A percentile compares a stretch with the other conserved stretches of the same genome.
phyloP scores from a whole-genome alignment of 2,797 vertebrate species.

The Erethizon dorsatum region DNA sequence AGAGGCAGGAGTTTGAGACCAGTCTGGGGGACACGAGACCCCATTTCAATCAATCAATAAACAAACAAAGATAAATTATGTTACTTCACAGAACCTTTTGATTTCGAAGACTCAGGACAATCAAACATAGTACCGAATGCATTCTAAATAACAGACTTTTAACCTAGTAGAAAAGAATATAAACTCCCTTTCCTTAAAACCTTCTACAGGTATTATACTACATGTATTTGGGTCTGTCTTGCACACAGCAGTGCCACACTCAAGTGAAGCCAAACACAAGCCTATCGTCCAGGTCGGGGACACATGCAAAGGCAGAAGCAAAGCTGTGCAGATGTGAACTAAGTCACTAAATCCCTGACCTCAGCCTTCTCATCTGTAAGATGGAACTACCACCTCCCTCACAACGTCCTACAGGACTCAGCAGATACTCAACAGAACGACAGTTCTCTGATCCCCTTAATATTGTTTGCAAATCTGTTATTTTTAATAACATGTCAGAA shows the following conservation, averaged over 20 bases:
- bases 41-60: background rate
- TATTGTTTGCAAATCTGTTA: conserved; percentile 31
- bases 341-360: background rate
- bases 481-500: conserved; percentile 38
- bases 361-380: background rate
- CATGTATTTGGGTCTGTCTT: background rate
- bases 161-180: background rate
- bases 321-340: background rate
- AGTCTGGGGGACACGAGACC: background rate
- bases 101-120: conserved; percentile 5
- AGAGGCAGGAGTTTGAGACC: background rate
- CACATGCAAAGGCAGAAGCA: background rate
- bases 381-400: background rate
- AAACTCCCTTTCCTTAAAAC: background rate
- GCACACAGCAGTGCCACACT: background rate
- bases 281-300: background rate
- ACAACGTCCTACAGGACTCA: background rate
- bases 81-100: conserved; percentile 6
- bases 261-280: conserved; percentile 17
- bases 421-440: conserved; percentile 23
- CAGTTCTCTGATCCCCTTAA: background rate
- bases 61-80: background rate
- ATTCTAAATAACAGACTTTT: background rate
- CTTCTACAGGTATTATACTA: background rate
- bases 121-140: conserved; percentile 24